Conservation (phyloP, 2,888 invertebrate species). For the Andrena camellia region DNA sequence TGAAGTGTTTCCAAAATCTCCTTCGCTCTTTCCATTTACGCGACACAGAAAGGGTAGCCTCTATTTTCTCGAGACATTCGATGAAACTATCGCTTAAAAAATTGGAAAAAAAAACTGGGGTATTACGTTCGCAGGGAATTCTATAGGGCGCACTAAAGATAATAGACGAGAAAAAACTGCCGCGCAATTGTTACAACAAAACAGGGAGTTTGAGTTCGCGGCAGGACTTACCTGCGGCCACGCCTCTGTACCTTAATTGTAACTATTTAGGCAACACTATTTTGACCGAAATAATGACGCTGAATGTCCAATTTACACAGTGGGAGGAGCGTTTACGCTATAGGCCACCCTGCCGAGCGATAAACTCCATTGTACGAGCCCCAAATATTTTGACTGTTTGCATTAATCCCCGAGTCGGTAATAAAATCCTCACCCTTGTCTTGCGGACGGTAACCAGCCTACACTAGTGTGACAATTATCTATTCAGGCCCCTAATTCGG, state of each 20-base stretch:
- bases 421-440: background rate
- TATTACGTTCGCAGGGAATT: background rate
- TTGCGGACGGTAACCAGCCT: background rate
- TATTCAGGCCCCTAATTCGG: background rate
- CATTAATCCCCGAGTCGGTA: background rate
- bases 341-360: background rate
- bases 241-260: background rate
- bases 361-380: background rate
- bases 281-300: background rate
- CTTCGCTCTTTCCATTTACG: too few species aligned
- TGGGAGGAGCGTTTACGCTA: constrained; percentile 7
- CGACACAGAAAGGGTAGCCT: background rate
- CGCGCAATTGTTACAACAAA: background rate
- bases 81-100: background rate
- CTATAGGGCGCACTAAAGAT: background rate
- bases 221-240: background rate
- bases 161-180: background rate
- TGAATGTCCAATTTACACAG: background rate
- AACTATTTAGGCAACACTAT: background rate
- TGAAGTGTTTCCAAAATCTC: background rate
- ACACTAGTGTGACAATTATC: background rate
- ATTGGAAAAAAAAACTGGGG: background rate
- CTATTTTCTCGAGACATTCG: background rate
- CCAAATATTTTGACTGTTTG: constrained; percentile 7
- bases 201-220: background rate